Evolutionary conservation across 2,113 vertebrate genomes (phyloP), one percentile per base, ranked within the genome.

Genomic region (Gallinago jamesoni): DNA sequence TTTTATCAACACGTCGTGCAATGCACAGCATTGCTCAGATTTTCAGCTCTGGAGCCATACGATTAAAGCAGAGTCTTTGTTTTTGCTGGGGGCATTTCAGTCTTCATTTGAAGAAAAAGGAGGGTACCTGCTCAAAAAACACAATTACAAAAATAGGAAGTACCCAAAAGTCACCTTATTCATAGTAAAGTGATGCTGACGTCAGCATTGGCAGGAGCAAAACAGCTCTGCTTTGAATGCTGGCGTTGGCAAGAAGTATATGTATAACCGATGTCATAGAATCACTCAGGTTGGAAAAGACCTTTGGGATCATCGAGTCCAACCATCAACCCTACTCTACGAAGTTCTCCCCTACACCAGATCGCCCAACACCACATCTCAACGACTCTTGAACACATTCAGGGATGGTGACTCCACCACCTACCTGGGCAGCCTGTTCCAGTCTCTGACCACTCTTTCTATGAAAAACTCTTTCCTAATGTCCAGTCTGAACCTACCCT

Each of bases 1-100:
- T 53, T 89, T 63, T 59, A 70, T 52, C 63, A 59, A 33, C 12
- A 50, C 1, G 3, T 8, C 12, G 33, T 43, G 48, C 0, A 0
- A 73, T 30, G 10, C 27, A 79, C 5, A 2, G 16, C 37, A 69
- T 12, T 22, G 47, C 57, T 79, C 55, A 47, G 39, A 77, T 80
- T 85, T 83, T 48, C 82, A 75, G 59, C 56, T 80, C 8, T 1
- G 17, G 21, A 91, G 31, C 14, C 0, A 0, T 14, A 37, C 5
- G 67, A 86, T 85, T 85, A 91, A 89, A 57, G 22, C 24, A 53
- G 7, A 80, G 31, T 3, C 24, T 64, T 41, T 59, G 33, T 37
- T 83, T 79, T 76, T 78, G 21, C 56, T 69, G 45, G 23, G 12
- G 9, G 16, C 59, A 14, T 79, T 90, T 79, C 59, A 66, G 62